A percentile compares a stretch with the other conserved stretches of the same genome.
These are phyloP conservation scores for Leptopilina clavipes DNA, from an alignment of 1,140 invertebrate genomes.

Conservation along the genomic window DNA sequence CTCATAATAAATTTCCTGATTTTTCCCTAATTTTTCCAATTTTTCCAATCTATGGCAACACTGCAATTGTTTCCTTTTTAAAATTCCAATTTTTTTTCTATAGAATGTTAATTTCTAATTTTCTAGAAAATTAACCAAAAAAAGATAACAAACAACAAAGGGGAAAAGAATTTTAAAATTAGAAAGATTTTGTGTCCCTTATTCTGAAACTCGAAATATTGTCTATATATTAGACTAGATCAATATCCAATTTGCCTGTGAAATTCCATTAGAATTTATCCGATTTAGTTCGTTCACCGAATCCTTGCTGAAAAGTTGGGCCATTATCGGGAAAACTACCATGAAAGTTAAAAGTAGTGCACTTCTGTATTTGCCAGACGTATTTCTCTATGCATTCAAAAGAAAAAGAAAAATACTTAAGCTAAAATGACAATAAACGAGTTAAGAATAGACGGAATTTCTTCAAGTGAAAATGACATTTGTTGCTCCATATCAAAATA, in stretches of 20 bases:
- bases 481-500: neutral
- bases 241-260: constrained; percentile 25
- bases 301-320: constrained; percentile 22
- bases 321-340: constrained; percentile 5
- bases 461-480: constrained; percentile 8
- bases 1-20: no score
- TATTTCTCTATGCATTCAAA: constrained; percentile 16
- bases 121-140: no score
- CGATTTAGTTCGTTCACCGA: constrained; percentile 11
- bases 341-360: constrained; percentile 21
- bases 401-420: neutral
- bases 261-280: constrained; percentile 27
- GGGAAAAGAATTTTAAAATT: neutral
- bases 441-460: neutral
- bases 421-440: neutral
- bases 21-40: no score
- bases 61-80: no score
- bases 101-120: no score
- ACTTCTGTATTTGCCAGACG: constrained; percentile 14
- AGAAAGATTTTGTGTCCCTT: neutral
- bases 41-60: no score
- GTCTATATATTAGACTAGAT: neutral
- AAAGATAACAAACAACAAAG: neutral
- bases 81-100: no score
- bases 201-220: neutral